A percentile compares a stretch with the other conserved stretches of the same genome.
These are phyloP conservation scores for Coregonus clupeaformis DNA, from an alignment of 2,113 vertebrate genomes.

Conservation along the genomic window DNA sequence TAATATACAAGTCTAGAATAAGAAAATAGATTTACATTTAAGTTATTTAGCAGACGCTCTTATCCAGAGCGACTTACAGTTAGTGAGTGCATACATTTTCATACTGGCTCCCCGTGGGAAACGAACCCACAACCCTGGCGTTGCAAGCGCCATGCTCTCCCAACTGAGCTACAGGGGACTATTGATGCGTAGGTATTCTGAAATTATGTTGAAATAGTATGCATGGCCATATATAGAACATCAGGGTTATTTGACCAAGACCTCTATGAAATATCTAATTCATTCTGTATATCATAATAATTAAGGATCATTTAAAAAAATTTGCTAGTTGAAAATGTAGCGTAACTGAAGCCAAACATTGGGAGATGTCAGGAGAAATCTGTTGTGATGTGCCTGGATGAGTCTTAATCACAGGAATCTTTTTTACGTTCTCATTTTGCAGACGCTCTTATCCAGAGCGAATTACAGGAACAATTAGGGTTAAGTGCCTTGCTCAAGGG, in stretches of 20 bases:
- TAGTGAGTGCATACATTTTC: too few species aligned
- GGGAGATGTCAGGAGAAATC: slow-evolving; percentile 15
- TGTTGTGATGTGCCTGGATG: slow-evolving; percentile 7
- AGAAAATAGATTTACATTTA: too few species aligned
- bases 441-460: too few species aligned
- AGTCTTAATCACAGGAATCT: slow-evolving; percentile 28
- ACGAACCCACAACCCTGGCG: too few species aligned
- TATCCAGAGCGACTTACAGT: too few species aligned
- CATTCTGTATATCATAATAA: background rate
- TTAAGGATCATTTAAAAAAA: background rate
- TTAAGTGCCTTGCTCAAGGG: too few species aligned
- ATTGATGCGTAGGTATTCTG: background rate
- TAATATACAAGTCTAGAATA: background rate
- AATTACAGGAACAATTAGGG: too few species aligned
- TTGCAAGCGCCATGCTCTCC: too few species aligned
- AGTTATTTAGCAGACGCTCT: too few species aligned
- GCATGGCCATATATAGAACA: background rate
- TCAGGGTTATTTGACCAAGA: background rate
- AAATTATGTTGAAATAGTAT: background rate
- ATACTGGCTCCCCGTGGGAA: too few species aligned
- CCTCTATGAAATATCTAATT: background rate
- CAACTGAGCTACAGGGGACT: too few species aligned
- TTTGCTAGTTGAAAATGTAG: background rate
- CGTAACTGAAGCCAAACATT: slow-evolving; percentile 1
- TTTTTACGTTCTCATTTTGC: background rate